Base-by-base conservation (phyloP, 2,888 invertebrate species). In the Glyphotaelius pellucidus region DNA sequence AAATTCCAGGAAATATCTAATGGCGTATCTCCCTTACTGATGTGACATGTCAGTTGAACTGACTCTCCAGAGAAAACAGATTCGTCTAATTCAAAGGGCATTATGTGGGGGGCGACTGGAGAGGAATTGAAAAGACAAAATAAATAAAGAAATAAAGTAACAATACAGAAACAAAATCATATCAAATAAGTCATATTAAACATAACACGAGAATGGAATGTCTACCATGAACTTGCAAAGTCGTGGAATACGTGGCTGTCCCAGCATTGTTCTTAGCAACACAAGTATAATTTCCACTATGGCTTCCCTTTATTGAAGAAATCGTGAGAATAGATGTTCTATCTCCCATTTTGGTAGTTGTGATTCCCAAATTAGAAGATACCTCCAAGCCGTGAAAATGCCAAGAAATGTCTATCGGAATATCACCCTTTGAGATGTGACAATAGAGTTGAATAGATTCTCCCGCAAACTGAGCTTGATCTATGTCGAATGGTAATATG, bases 11-110 rank as follows among this genome's bases (percentile, higher is more conserved):
- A 96, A 89, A 98, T 97, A 92, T 96, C 96, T 94, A 98, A 96
- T 1, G 98, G 98, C 91, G 97, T 95, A 95, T 98, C 98, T 93
- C 98, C 98, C 95, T 97, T 97, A 90, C 97, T 97, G 88, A 97
- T 97, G 93, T 97, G 97, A 95, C 98, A 98, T 91, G 96, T 96
- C 94, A 97, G 96, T 94, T 97, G 97, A 85, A 97, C 97, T 87
- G 97, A 96, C 94, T 97, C 97, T 90, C 97, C 97, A 93, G 97
- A 97, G 95, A 97, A 97, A 79, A 97, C 96, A 31, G 97, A 96
- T 94, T 97, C 97, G 94, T 97, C 96, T 93, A 97, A 96, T 94
- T 96, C 96, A 94, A 97, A 97, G 93, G 97, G 97, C 94, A 97
- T 96, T 94, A 97, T 97, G 94, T 97, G 97, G 94, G 97, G 97